Evolutionary conservation across 2,888 invertebrate genomes (phyloP).

Genomic region (Hypena proboscidalis): DNA sequence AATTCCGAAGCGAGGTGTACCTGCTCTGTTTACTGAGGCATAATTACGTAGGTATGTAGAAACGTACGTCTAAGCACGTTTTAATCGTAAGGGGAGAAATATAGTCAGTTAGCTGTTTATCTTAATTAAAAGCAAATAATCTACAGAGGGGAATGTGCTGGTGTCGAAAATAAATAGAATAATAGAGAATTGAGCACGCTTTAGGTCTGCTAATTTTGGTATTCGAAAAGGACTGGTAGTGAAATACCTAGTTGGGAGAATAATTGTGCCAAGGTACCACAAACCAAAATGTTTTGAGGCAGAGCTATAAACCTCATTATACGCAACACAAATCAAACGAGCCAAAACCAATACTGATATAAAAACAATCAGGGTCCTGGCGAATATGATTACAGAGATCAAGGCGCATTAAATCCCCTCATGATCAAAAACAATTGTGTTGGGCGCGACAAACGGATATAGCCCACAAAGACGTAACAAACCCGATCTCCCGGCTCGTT

Average conservation of each 20-base stretch:
- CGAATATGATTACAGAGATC: conserved; percentile 24
- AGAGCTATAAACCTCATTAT: no score
- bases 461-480: conserved; percentile 40
- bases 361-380: conserved; percentile 1
- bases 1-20: background rate
- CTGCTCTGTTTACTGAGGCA: background rate
- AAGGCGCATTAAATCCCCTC: conserved; percentile 35
- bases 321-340: background rate
- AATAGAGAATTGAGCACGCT: no score
- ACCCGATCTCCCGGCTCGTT: conserved; percentile 55
- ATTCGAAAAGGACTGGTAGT: background rate
- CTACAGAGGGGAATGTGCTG: conserved; percentile 2
- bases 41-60: conserved; percentile 1
- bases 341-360: background rate
- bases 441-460: conserved; percentile 45
- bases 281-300: no score
- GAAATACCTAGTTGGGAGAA: background rate
- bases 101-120: conserved; percentile 5
- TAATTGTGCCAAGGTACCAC: no score
- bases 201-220: background rate
- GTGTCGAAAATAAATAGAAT: background rate
- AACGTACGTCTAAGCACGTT: conserved; percentile 1
- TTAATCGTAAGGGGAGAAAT: conserved; percentile 7
- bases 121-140: conserved; percentile 13
- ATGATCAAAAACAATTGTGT: conserved; percentile 52